A percentile compares a stretch with the other conserved stretches of the same genome.
These are phyloP conservation scores for Drosophila simulans DNA, from an alignment of 1,140 invertebrate species.

Conservation along the genomic window DNA sequence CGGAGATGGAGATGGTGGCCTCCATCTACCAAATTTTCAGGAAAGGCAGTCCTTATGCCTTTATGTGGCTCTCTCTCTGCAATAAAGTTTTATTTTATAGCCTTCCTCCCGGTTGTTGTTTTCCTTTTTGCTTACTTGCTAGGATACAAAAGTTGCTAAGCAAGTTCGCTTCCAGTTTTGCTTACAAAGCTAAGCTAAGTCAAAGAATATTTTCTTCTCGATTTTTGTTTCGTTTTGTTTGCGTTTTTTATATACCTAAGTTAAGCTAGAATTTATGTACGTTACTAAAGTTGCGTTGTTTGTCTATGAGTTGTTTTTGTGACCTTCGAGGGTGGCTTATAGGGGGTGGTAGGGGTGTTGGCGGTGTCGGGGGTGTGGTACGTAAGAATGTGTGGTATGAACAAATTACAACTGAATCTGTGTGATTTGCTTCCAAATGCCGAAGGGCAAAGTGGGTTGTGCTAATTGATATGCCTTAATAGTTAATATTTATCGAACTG, in stretches of 20 bases:
- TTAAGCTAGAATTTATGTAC: constrained; percentile 56
- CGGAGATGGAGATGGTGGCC: not conserved
- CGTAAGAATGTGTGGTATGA: constrained; percentile 21
- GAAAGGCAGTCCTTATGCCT: constrained; percentile 40
- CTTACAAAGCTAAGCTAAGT: constrained; percentile 67
- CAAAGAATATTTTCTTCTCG: constrained; percentile 48
- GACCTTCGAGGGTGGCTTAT: constrained; percentile 35
- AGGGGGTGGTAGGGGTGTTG: not conserved
- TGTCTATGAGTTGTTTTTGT: constrained; percentile 50
- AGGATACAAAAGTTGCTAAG: constrained; percentile 44
- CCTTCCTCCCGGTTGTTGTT: constrained; percentile 37
- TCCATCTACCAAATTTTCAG: constrained; percentile 12
- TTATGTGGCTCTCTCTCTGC: constrained; percentile 61
- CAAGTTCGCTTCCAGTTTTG: constrained; percentile 37
- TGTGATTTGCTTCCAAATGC: constrained; percentile 16
- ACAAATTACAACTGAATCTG: constrained; percentile 18
- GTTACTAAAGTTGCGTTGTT: constrained; percentile 51
- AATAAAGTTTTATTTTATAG: constrained; percentile 78
- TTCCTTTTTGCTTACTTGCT: constrained; percentile 57
- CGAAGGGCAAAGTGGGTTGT: constrained; percentile 9
- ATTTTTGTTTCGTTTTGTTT: constrained; percentile 45
- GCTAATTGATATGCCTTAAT: constrained; percentile 54
- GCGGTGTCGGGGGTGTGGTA: not conserved
- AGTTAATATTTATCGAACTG: constrained; percentile 38
- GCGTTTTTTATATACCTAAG: constrained; percentile 56